These are phyloP conservation scores for Pteronotus mesoamericanus DNA, from an alignment of 2,797 vertebrate species.

Conservation along the genomic window DNA sequence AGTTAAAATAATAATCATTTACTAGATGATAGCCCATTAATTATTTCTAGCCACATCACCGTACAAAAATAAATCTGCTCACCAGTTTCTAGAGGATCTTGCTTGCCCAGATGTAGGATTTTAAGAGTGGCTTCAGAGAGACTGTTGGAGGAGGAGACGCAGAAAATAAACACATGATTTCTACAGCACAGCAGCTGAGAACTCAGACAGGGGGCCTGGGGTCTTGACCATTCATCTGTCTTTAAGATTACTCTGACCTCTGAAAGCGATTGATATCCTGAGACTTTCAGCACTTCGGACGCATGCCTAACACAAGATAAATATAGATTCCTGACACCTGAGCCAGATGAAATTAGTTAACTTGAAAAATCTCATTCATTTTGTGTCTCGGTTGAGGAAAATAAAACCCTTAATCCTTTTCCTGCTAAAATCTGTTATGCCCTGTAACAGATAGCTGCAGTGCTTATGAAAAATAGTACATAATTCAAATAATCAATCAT, in stretches of 20 bases:
- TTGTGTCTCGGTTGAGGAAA: slow-evolving; percentile 40
- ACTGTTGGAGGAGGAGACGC: slow-evolving; percentile 54
- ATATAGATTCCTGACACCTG: slow-evolving; percentile 69
- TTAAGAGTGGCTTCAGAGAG: neutral
- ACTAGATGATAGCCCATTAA: neutral
- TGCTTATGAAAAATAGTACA: neutral
- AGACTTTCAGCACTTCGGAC: slow-evolving; percentile 9
- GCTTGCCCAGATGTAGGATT: slow-evolving; percentile 1
- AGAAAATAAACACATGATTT: slow-evolving; percentile 68
- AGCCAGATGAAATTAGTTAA: slow-evolving; percentile 50
- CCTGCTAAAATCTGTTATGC: slow-evolving; percentile 31
- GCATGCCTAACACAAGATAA: slow-evolving; percentile 54
- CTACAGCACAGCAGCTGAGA: neutral
- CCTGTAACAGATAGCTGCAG: neutral
- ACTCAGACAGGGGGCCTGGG: slow-evolving; percentile 39
- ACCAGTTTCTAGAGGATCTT: slow-evolving; percentile 55
- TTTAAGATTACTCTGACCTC: slow-evolving; percentile 47
- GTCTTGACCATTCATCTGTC: neutral
- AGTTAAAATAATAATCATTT: neutral
- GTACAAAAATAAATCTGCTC: slow-evolving; percentile 59
- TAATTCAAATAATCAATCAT: neutral
- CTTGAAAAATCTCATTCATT: slow-evolving; percentile 35
- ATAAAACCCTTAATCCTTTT: slow-evolving; percentile 60
- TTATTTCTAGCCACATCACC: neutral
- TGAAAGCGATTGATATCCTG: slow-evolving; percentile 54